A percentile compares a stretch with the other conserved stretches of the same genome.
Conservation (phyloP, 2,113 vertebrate genomes). For the Bucco capensis region DNA sequence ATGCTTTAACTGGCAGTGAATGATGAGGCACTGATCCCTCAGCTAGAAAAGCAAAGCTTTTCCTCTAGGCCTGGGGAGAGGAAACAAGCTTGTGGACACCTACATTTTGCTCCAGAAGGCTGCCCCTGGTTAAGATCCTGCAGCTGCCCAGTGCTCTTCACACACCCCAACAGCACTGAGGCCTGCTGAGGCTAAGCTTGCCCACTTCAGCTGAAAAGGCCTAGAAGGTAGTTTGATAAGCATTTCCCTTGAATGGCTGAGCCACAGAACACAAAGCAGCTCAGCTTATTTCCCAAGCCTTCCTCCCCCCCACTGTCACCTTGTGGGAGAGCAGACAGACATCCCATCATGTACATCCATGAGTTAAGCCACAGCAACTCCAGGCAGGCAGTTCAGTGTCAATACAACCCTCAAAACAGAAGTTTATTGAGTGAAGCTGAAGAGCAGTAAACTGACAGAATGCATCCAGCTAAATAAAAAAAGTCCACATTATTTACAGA, state of each 20-base stretch:
- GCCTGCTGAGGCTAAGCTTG: neutral
- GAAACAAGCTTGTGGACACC: neutral
- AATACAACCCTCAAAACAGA: slow-evolving; percentile 77
- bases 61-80: neutral
- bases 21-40: neutral
- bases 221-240: neutral
- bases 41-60: neutral
- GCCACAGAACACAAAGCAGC: neutral
- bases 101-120: neutral
- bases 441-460: slow-evolving; percentile 75
- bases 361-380: slow-evolving; percentile 45
- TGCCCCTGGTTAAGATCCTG: neutral
- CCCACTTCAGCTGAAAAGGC: neutral
- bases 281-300: neutral
- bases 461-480: slow-evolving; percentile 80
- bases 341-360: neutral
- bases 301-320: neutral
- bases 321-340: neutral
- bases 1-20: neutral
- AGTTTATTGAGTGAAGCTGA: slow-evolving; percentile 81
- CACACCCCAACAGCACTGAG: neutral
- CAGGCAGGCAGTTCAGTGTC: slow-evolving; percentile 59
- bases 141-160: neutral
- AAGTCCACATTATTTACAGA: slow-evolving; percentile 79
- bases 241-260: neutral